Evolutionary conservation across 2,888 invertebrate genomes (phyloP).

Genomic region (Drosophila greeni): DNA sequence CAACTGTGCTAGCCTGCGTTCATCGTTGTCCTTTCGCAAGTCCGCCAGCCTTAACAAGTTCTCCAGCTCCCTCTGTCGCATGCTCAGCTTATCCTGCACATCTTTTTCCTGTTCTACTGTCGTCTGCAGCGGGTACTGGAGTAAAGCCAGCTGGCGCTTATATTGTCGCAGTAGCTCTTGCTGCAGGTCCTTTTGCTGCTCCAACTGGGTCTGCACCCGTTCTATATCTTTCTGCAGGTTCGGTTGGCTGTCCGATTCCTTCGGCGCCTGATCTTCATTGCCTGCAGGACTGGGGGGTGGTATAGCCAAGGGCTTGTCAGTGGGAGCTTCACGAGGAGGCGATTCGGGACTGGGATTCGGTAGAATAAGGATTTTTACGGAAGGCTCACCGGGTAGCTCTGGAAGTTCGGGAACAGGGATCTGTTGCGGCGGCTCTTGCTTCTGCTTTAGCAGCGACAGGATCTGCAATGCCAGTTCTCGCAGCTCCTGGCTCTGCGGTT

Average conservation of each 20-base stretch:
- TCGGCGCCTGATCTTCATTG: background rate
- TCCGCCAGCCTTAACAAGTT: background rate
- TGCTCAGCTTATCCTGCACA: background rate
- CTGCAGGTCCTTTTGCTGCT: background rate
- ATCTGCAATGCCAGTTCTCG: background rate
- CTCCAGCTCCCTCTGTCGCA: background rate
- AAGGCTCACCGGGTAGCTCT: background rate
- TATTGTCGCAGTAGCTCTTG: background rate
- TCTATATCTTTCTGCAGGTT: background rate
- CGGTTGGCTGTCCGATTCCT: background rate
- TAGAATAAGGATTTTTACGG: background rate
- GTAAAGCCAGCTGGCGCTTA: background rate
- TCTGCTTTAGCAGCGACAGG: background rate
- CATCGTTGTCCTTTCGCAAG: background rate
- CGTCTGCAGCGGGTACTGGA: background rate
- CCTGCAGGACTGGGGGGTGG: background rate
- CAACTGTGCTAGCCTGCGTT: too few relatives aligned
- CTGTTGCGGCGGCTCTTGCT: background rate
- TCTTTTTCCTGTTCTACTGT: background rate
- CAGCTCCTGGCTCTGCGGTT: background rate
- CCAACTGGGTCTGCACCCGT: background rate
- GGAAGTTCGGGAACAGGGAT: background rate
- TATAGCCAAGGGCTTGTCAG: background rate
- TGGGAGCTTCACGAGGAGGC: background rate
- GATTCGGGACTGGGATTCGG: background rate